Base-by-base conservation (phyloP, 2,888 invertebrate species). In the Thereva nobilitata region DNA sequence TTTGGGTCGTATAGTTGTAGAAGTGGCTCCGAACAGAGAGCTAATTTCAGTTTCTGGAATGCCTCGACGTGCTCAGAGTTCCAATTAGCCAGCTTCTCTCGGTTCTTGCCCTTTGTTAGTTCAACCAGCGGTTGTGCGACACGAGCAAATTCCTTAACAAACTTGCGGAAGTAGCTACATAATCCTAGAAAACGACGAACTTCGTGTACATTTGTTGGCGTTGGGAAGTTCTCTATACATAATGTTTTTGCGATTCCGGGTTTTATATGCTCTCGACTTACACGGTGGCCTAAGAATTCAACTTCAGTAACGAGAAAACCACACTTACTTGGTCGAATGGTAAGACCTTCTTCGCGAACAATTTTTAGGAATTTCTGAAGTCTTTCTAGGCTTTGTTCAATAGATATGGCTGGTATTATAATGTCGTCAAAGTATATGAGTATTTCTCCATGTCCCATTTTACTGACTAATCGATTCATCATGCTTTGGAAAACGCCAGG, bases 1-100 rank as follows among this genome's bases (percentile, higher is more conserved):
- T 50, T 56, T 0, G 72, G 71, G 23, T 76, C 71, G 50, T 73
- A 52, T n/a, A 77, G 66, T 0, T 73, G 69, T 4, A 78, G 52
- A 0, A 76, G 59, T 0, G 74, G 73, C 10, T 74, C 64, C 12
- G 70, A 54, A 0, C 67, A 56, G 4, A 78, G 49, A 6, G 50
- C 66, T 3, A 42, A 6, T 63, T 75, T 76, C 65, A 68, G 72
- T 59, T 47, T 4, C 1, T 47, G 3, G 41, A 68, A 71, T 35
- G 70, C 66, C 1, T 38, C 34, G 4, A 69, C 53, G 6, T 65
- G 67, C 5, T 68, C 64, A 12, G n/a, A 5, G 4, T 59, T 10
- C 70, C 71, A 72, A 2, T 23, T 6, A 42, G 71, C 71, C 23
- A 23, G 23, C 2, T 23, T 23, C 2, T 47, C 12, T 8, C 34